Evolutionary conservation across 2,797 vertebrate species (phyloP), one percentile per base, ranked within the genome.

Genomic region (Tauraco hartlaubi): DNA sequence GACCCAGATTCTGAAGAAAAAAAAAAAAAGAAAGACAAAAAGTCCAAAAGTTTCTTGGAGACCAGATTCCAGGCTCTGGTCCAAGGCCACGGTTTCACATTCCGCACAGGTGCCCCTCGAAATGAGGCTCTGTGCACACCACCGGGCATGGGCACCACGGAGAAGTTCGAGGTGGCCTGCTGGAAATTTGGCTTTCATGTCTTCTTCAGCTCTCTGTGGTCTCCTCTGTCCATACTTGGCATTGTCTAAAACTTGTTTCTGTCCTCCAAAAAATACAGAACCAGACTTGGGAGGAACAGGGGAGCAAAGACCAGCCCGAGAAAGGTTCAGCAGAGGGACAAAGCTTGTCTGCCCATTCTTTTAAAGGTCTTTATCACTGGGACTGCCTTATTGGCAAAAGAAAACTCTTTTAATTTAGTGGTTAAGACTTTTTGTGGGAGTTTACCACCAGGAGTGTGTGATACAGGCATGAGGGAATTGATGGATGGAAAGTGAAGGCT

Each of bases 91-190:
- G 10, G 74, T 55, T 92, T 44, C 49, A 21, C 4, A 2, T 39
- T 46, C 71, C 44, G 68, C 68, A 77, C 48, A 28, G 71, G 56
- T 5, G 23, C 21, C 21, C 11, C 46, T 29, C 1, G 3, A 75
- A 55, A 28, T 17, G 68, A 33, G 75, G 39, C 25, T 63, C 59
- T 25, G 66, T 23, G 66, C 69, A 68, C 6, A 2, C 26, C 77
- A n/a, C 41, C 0, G 54, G 29, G 55, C 29, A 59, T 0, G 1
- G n/a, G 28, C 44, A 76, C 29, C 56, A 58, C n/a, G 0, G 20
- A 73, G 74, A 28, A n/a, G 26, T 4, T 69, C 11, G 25, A 2
- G 59, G 13, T 3, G 29, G 20, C 59, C 77, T 76, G 85, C 74
- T 85, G 90, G 83, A 79, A 96, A 94, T 92, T 67, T 88, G 90